A percentile compares a stretch with the other conserved stretches of the same genome.
Conservation (phyloP, 2,113 vertebrate species). For the Poeciliopsis occidentalis region DNA sequence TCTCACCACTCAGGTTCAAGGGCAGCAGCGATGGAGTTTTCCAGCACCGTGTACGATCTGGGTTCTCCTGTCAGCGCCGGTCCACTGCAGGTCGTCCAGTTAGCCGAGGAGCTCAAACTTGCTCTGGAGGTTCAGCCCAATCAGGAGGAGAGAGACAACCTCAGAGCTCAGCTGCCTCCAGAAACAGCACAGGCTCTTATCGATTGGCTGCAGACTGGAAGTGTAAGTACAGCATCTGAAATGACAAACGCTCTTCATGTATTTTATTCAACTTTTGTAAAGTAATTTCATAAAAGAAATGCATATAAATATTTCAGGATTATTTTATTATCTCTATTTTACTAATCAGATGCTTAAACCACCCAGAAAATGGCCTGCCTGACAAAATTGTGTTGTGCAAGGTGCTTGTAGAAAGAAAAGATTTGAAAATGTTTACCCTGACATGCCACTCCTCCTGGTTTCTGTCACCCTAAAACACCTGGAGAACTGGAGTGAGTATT, state of each 20-base stretch:
- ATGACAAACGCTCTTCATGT: not conserved
- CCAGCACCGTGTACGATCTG: constrained; percentile 83
- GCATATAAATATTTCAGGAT: not conserved
- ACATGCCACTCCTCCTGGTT: not conserved
- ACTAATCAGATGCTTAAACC: too few relatives aligned
- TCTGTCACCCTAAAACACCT: not conserved
- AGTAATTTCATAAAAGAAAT: not conserved
- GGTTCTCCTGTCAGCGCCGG: constrained; percentile 81
- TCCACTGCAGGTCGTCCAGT: constrained; percentile 88
- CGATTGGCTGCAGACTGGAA: constrained; percentile 86
- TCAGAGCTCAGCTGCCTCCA: constrained; percentile 86
- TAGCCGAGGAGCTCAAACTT: constrained; percentile 89
- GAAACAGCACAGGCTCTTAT: constrained; percentile 83
- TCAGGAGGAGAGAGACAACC: constrained; percentile 78
- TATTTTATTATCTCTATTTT: not conserved
- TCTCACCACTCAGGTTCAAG: constrained; percentile 83
- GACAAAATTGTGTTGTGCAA: not conserved
- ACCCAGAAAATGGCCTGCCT: too few relatives aligned
- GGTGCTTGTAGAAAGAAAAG: not conserved
- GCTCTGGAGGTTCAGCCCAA: constrained; percentile 87
- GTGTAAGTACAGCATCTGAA: constrained; percentile 78
- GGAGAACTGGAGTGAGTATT: not conserved
- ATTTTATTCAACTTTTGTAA: not conserved
- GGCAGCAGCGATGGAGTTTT: constrained; percentile 80
- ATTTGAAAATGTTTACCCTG: not conserved